These are phyloP conservation scores for Rhinopomastus cyanomelas DNA, from an alignment of 2,113 vertebrate species.

Conservation along the genomic window DNA sequence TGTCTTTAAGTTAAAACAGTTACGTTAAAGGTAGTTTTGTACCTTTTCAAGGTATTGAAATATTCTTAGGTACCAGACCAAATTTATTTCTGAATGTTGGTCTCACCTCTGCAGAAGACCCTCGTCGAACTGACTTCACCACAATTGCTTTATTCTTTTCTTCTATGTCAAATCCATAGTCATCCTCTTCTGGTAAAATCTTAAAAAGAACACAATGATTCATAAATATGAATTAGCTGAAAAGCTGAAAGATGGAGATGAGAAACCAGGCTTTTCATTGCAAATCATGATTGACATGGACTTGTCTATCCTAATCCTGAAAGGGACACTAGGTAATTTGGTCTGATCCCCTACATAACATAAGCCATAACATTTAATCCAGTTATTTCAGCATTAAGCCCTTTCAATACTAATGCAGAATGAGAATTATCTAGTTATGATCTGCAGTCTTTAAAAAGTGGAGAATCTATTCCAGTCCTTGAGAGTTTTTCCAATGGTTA, in stretches of 20 bases:
- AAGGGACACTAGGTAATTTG: not conserved
- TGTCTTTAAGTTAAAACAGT: not conserved
- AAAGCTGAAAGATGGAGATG: not conserved
- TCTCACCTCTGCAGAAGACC: constrained; percentile 93
- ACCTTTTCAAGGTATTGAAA: not conserved
- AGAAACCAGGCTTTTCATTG: not conserved
- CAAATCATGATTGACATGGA: not conserved
- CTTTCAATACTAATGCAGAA: not conserved
- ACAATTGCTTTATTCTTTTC: constrained; percentile 94
- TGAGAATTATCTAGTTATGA: not conserved
- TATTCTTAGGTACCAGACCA: not conserved
- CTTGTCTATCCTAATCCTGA: not conserved
- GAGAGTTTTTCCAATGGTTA: not conserved
- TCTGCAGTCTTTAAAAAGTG: not conserved
- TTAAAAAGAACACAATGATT: constrained; percentile 45
- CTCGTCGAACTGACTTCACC: constrained; percentile 91
- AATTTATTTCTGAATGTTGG: not conserved
- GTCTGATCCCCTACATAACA: not conserved
- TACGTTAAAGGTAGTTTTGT: not conserved
- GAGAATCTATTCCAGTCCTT: not conserved
- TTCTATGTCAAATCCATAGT: constrained; percentile 96
- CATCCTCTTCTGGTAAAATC: constrained; percentile 94
- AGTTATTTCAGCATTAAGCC: not conserved
- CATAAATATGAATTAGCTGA: not conserved
- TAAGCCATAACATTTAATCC: not conserved